These are phyloP conservation scores for Brenthis daphne DNA, from an alignment of 2,888 invertebrate species.

Conservation along the genomic window DNA sequence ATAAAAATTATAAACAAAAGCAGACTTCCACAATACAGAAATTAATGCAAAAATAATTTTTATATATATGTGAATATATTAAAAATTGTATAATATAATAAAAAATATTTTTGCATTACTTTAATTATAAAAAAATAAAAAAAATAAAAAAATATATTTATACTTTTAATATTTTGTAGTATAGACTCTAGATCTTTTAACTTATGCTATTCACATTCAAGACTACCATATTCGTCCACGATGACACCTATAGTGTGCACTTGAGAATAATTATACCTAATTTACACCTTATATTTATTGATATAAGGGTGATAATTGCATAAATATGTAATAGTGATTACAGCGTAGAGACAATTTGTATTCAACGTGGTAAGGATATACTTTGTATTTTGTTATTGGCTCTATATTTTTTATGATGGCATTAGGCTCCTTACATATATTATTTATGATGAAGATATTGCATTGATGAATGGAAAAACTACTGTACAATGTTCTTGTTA, in stretches of 20 bases:
- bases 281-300: conserved; percentile 19
- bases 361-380: conserved; percentile 29
- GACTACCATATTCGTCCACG: conserved; percentile 48
- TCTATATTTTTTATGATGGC: conserved; percentile 30
- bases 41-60: too few species aligned
- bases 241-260: conserved; percentile 44
- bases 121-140: too few species aligned
- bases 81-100: too few species aligned
- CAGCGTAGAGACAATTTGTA: conserved; percentile 29
- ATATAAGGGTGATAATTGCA: conserved; percentile 16
- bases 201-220: conserved; percentile 36
- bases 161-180: not conserved
- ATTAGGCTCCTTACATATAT: conserved; percentile 26
- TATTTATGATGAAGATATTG: conserved; percentile 26
- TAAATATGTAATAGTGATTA: not conserved
- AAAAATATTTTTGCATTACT: too few species aligned
- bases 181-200: conserved; percentile 27
- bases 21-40: too few species aligned
- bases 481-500: not conserved
- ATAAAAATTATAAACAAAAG: too few species aligned
- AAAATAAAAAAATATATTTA: not conserved
- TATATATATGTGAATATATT: too few species aligned
- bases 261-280: not conserved
- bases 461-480: conserved; percentile 8
- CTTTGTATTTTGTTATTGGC: conserved; percentile 32